phyloP scores from a whole-genome alignment of 2,797 vertebrate genomes.

The Spinibarbus caldwelli region DNA sequence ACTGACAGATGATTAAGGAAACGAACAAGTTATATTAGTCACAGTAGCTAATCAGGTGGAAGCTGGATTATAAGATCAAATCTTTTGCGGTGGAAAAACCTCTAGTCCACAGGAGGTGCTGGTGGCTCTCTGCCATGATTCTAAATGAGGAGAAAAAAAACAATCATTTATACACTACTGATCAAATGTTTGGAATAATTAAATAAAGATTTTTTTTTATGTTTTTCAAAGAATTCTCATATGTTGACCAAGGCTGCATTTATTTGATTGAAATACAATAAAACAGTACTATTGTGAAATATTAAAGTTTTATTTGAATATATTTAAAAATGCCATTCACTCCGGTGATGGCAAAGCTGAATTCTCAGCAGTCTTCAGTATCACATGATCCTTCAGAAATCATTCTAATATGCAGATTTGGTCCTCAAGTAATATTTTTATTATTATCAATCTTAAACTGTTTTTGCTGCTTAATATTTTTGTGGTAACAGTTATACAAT shows the following conservation, averaged over 20 bases:
- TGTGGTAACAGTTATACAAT: not conserved
- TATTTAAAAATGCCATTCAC: too few relatives aligned
- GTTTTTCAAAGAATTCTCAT: not conserved
- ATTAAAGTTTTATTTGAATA: too few relatives aligned
- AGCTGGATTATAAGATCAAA: conserved; percentile 25
- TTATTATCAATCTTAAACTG: not conserved
- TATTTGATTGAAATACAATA: too few relatives aligned
- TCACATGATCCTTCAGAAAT: not conserved
- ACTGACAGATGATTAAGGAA: conserved; percentile 48
- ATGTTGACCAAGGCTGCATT: too few relatives aligned
- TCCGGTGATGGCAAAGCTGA: too few relatives aligned
- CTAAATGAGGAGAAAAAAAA: conserved; percentile 63
- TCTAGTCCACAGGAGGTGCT: conserved; percentile 91
- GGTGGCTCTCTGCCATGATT: conserved; percentile 86
- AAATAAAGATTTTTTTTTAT: not conserved
- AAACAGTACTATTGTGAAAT: too few relatives aligned
- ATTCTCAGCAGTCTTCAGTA: not conserved
- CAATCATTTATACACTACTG: not conserved
- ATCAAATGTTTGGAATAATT: not conserved
- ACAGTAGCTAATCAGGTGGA: conserved; percentile 77
- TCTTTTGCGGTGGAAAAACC: conserved; percentile 64
- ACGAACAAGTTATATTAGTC: conserved; percentile 68
- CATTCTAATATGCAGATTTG: not conserved
- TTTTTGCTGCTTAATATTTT: not conserved
- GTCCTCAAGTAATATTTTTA: not conserved